Base-by-base conservation (phyloP, 2,888 invertebrate species). In the Drosophila mayaguana region DNA sequence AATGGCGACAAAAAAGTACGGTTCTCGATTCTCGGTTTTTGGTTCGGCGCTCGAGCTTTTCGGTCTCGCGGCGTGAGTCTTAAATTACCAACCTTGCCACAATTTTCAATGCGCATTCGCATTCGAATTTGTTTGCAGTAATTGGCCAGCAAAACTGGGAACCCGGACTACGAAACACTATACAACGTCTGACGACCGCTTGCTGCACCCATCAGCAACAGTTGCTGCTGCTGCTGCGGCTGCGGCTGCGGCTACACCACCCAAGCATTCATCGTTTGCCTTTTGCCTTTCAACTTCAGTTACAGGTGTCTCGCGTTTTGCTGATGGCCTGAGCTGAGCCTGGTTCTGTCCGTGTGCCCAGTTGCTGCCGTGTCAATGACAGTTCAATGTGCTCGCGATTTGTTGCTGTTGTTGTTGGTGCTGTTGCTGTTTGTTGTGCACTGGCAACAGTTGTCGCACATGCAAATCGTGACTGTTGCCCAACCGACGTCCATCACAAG, bases 81-180 rank as follows among this genome's bases (percentile, higher is more conserved):
- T 85, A 88, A 90, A 87, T 90, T 87, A 90, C 90, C 87, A 88
- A 88, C 90, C 86, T 88, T 88, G 86, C 86, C 86, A 88, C 90
- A 85, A 85, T 85, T 86, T 72, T 88, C 90, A 88, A 86, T 86
- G 87, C 83, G 81, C 89, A 90, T 90, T 87, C 90, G 80, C 75
- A 78, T 81, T 79, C 82, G 90, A 88, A 87, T 91, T 91, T 81
- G 79, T 89, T 87, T 79, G 83, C 90, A 82, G 90, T 91, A 91
- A 91, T 91, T 91, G 91, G 90, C 90, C 76, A 67, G 81, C 57
- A 53, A 69, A 71, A 79, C 62, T 69, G 75, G 65, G 65, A 70
- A 69, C 70, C 53, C 54, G 60, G 70, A 54, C 70, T 53, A 25
- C 51, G 51, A 54, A 55, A 25, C 46, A 12, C 18, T 11, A 61